These are phyloP conservation scores for Entomobrya proxima DNA, from an alignment of 2,888 invertebrate genomes.

Conservation along the genomic window DNA sequence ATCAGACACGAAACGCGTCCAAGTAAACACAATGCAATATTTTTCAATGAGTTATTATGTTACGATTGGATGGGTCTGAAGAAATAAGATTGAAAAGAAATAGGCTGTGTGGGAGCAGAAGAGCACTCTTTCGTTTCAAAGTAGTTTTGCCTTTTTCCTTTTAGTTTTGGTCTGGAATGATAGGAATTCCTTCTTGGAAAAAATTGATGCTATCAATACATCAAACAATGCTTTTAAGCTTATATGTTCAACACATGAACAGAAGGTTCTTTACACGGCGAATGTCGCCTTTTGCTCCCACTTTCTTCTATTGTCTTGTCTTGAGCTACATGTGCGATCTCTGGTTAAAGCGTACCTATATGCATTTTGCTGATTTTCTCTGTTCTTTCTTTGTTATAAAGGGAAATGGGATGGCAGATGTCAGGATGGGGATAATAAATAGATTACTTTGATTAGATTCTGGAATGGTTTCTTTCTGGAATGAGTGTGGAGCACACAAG, in stretches of 20 bases:
- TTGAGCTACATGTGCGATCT: background rate
- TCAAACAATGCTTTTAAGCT: constrained; percentile 7
- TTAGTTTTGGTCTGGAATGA: constrained; percentile 7
- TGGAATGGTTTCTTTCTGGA: constrained; percentile 31
- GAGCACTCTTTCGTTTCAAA: background rate
- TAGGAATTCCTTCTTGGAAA: constrained; percentile 13
- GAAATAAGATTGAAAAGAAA: background rate
- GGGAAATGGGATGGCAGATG: constrained; percentile 19
- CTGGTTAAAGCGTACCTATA: background rate
- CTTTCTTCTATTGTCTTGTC: background rate
- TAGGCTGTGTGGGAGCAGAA: background rate
- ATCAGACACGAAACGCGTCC: background rate
- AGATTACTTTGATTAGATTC: constrained; percentile 57
- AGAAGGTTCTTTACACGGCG: background rate
- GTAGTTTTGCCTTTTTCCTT: constrained; percentile 7
- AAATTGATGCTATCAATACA: constrained; percentile 32
- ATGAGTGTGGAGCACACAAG: background rate
- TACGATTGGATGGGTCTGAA: background rate
- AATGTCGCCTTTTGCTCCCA: background rate
- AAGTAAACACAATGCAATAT: background rate
- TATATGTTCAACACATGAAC: background rate
- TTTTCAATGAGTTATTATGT: background rate
- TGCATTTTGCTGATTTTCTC: background rate
- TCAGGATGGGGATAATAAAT: constrained; percentile 46
- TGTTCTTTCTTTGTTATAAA: background rate